Evolutionary conservation across 2,888 invertebrate species (phyloP), one percentile per base, ranked within the genome.

Genomic region (Ametastegia equiseti): DNA sequence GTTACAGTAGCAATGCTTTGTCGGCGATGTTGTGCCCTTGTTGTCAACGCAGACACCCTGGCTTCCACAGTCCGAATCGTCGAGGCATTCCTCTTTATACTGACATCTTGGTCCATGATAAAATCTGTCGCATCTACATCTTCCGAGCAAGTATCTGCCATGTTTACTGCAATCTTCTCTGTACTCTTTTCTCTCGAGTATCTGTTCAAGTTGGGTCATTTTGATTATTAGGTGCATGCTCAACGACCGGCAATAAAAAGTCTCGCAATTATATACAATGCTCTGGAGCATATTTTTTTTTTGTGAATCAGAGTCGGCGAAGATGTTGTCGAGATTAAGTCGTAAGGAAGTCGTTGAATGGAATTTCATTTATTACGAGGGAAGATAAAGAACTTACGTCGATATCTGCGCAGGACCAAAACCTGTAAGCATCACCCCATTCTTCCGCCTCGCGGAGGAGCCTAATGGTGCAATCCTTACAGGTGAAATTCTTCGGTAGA

Each of bases 351-450:
- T 47, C 47, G n/a, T n/a, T n/a, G n/a, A n/a, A n/a, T n/a, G n/a
- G n/a, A n/a, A n/a, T n/a, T n/a, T n/a, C n/a, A 60, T 60, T 60
- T 2, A 54, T 60, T 13, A 3, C 9, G 27, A 15, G 11, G 13
- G 13, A 65, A n/a, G n/a, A 33, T 39, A 6, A 27, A 15, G n/a
- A 60, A 88, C 90, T 90, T 82, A 98, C 96, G 88, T 98, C 97
- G 80, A 99, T 96, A 92, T 99, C 98, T 2, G 98, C 97, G 90
- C 99, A 99, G 0, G 98, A 98, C 97, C 98, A 98, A 93, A 99
- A 98, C 83, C 96, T 93, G 92, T 98, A 98, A 87, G 93, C 94
- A 80, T 94, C 92, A 0, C 96, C 95, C 98, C 98, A 98, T 93
- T 99, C 98, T 33, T 95, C 94, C 0, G 98, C 98, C 92, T 98